Base-by-base conservation (phyloP, 2,888 invertebrate species). In the Terebella lapidaria region DNA sequence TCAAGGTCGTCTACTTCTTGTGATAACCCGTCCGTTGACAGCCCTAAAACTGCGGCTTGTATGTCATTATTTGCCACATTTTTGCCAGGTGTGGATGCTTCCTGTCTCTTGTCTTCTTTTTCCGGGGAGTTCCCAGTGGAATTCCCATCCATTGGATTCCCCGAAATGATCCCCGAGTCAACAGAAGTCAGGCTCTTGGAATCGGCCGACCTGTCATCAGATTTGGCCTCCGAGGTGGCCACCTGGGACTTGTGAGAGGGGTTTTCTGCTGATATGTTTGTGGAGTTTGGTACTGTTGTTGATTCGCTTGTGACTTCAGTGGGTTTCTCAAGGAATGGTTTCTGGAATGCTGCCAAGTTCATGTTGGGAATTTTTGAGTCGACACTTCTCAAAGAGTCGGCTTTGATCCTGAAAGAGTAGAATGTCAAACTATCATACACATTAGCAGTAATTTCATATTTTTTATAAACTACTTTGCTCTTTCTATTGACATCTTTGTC, bases 291-390 rank as follows among this genome's bases (percentile, higher is more conserved):
- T 25, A 20, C 15, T 4, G 29, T 20, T 35, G 5, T 24, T 10
- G 24, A 20, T 4, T 22, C n/a, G 10, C 35, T 35, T n/a, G 24
- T 4, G 10, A 24, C 5, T 15, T 15, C 10, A 35, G 10, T 35
- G n/a, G 10, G n/a, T 49, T 10, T 15, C 18, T 5, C 5, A 25
- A 26, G 24, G 56, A 66, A 68, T 3, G 54, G 56, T 51, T 60
- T 56, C 45, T 60, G 63, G 63, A 88, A 89, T 67, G 87, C 86
- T 0, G 87, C 86, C 18, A 89, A 84, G 70, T 89, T 87, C 49
- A 87, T 83, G 72, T 88, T 89, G 15, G 91, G 90, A 68, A 92
- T 89, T n/a, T 88, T 85, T 0, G 90, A 88, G 78, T 93, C 92
- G 0, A 93, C 91, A 54, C 89, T 86, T 57, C 74, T 70, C 3